Evolutionary conservation across 2,797 vertebrate genomes (phyloP), one percentile per base, ranked within the genome.

Genomic region (Poecilia picta): DNA sequence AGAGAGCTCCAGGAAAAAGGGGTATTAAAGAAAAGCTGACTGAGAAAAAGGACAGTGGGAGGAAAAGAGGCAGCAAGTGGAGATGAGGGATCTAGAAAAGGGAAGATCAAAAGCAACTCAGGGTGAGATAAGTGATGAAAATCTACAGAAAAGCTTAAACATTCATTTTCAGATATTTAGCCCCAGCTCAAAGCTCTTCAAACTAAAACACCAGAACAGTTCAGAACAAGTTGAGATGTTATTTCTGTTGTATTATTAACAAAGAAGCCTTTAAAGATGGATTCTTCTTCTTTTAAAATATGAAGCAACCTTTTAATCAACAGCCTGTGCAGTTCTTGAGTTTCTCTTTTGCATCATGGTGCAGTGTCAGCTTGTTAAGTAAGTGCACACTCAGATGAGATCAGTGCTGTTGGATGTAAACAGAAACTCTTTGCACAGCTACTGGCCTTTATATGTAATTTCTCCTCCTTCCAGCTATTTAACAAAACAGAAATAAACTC

Each of bases 401-500:
- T 39, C 62, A 36, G 18, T 39, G 7, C 62, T 25, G 20, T 36
- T 36, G 31, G 31, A 64, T 62, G 33, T 12, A 12, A 41, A 68
- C 64, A 68, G 20, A 23, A 36, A 55, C 46, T 43, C 28, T 57
- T 31, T 75, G n/a, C 36, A n/a, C 57, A 43, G 11, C 81, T 62
- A 51, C 57, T 43, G 75, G 75, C 79, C 57, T 55, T 71, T 85
- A 82, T 41, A 23, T 47, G 20, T 47, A 39, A 8, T 4, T 43
- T 41, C 23, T 47, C 53, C 8, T 78, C 75, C 47, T 79, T 45
- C 46, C 57, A 12, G 36, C 77, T 80, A 66, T 79, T 57, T 36
- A 75, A 87, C 89, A 78, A 87, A 90, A 89, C 83, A 75, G 83
- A 73, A 85, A 78, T 76, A 82, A 83, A 85, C 80, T 2, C 0